These are phyloP conservation scores for Toxostoma redivivum DNA, from an alignment of 2,113 vertebrate species.

Conservation along the genomic window DNA sequence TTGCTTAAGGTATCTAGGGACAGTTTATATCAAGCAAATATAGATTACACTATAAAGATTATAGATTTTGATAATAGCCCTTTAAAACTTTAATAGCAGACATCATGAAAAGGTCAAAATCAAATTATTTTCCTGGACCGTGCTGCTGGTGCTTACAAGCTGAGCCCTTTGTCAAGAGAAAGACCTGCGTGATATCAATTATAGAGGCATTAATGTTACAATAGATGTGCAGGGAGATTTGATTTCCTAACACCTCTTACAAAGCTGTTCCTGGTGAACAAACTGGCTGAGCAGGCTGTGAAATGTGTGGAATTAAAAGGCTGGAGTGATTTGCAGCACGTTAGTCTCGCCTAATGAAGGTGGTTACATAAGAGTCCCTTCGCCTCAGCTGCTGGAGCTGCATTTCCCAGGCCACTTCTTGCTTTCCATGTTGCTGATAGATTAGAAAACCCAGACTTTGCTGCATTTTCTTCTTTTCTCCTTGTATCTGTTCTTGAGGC, in stretches of 20 bases:
- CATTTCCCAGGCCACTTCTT: constrained; percentile 26
- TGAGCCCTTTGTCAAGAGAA: background rate
- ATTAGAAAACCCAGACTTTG: constrained; percentile 21
- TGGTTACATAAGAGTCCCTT: constrained; percentile 37
- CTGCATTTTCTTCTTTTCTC: constrained; percentile 28
- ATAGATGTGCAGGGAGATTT: background rate
- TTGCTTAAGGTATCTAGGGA: background rate
- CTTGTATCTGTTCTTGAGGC: constrained; percentile 24
- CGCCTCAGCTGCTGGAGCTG: constrained; percentile 13
- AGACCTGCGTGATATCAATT: background rate
- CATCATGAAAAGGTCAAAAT: background rate
- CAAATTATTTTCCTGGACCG: background rate
- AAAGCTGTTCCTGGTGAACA: background rate
- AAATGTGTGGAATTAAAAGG: background rate
- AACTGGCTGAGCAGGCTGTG: background rate
- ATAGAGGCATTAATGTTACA: background rate
- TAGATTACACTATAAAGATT: background rate
- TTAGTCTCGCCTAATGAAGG: constrained; percentile 4
- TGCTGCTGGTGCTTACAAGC: background rate
- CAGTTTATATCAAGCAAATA: background rate
- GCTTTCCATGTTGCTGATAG: background rate
- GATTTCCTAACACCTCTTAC: background rate
- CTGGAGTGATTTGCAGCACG: background rate
- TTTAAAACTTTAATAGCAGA: background rate
- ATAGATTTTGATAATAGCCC: background rate